These are phyloP conservation scores for Aporophyla nigra DNA, from an alignment of 2,888 invertebrate species.

Conservation along the genomic window DNA sequence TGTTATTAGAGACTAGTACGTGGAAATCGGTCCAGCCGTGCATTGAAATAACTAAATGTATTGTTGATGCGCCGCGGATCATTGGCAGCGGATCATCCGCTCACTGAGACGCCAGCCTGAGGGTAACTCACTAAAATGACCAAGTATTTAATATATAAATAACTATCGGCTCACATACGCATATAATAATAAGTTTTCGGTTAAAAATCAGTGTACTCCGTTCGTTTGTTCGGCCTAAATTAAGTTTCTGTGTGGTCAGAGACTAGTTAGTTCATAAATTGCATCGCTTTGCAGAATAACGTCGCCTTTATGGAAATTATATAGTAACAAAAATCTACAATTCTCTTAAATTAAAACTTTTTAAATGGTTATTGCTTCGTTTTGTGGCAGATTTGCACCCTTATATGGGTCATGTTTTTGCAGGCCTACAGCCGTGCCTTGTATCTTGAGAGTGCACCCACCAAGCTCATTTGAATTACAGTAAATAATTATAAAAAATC, in stretches of 20 bases:
- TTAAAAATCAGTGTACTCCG: not conserved
- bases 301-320: not conserved
- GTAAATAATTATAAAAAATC: conserved; percentile 9
- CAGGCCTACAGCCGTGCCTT: conserved; percentile 77
- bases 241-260: not conserved
- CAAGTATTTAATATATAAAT: conserved; percentile 19
- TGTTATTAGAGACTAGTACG: not conserved
- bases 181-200: not conserved
- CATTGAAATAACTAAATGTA: not conserved
- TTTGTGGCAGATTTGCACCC: conserved; percentile 22
- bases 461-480: conserved; percentile 18
- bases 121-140: not conserved
- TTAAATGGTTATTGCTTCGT: not conserved
- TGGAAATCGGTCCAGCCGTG: not conserved
- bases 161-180: not conserved
- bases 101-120: not conserved
- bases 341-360: not conserved
- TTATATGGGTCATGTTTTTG: conserved; percentile 2
- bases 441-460: conserved; percentile 43
- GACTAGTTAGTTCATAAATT: not conserved
- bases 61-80: not conserved
- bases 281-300: not conserved
- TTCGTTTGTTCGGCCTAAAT: conserved; percentile 15
- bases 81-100: conserved; percentile 4
- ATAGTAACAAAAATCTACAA: not conserved